Conservation (phyloP, 2,888 invertebrate genomes). For the Xestia ashworthii region DNA sequence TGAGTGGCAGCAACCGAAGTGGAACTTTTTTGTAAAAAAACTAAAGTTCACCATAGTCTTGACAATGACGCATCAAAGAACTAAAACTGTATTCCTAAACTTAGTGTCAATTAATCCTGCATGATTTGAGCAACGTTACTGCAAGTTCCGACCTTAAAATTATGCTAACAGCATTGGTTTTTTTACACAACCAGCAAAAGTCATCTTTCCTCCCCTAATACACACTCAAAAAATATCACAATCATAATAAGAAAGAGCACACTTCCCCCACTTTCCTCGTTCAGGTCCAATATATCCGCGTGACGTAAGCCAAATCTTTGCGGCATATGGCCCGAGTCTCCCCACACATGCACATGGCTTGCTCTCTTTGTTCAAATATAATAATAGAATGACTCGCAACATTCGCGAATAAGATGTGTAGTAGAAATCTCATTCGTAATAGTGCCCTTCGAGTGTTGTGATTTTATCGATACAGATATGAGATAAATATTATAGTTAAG, state of each 20-base stretch:
- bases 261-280: conserved; percentile 58
- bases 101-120: neutral
- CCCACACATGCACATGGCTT: conserved; percentile 67
- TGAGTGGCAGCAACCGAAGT: neutral
- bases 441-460: conserved; percentile 75
- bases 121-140: neutral
- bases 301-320: conserved; percentile 85
- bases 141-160: neutral
- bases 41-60: neutral
- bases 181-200: neutral
- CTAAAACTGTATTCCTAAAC: neutral
- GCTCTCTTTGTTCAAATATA: conserved; percentile 85
- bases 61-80: neutral
- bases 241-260: conserved; percentile 55
- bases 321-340: conserved; percentile 76
- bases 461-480: conserved; percentile 61
- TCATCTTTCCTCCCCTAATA: conserved; percentile 3
- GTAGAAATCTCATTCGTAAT: conserved; percentile 85
- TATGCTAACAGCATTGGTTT: neutral
- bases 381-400: conserved; percentile 87
- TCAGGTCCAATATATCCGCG: conserved; percentile 80
- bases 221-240: conserved; percentile 48
- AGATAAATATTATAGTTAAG: conserved; percentile 38
- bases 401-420: conserved; percentile 85
- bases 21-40: neutral